Conservation (phyloP, 2,113 vertebrate genomes). For the Casuarius casuarius region DNA sequence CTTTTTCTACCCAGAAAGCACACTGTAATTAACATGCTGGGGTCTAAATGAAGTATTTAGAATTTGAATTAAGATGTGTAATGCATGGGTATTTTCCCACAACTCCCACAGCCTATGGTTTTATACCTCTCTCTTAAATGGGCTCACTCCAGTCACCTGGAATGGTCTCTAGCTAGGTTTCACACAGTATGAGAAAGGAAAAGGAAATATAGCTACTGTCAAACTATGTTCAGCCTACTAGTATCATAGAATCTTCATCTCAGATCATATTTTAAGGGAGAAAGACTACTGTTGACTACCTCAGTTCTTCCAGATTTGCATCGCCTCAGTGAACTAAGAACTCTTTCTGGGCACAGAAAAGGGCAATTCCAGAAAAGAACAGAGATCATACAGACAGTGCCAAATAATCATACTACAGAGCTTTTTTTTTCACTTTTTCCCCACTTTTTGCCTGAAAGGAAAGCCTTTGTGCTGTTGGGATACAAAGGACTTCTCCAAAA, state of each 20-base stretch:
- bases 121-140: not conserved
- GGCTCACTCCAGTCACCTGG: not conserved
- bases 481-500: not conserved
- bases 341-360: not conserved
- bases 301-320: not conserved
- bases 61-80: not conserved
- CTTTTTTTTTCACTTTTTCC: not conserved
- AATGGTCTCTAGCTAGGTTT: not conserved
- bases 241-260: not conserved
- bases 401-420: not conserved
- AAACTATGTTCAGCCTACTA: not conserved
- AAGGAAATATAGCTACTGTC: not conserved
- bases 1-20: not conserved
- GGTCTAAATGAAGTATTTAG: not conserved
- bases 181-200: not conserved
- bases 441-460: not conserved
- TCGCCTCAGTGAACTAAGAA: not conserved
- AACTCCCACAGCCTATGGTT: not conserved
- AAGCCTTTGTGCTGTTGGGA: not conserved
- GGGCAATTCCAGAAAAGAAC: not conserved
- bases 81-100: not conserved
- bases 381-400: not conserved
- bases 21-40: accelerated
- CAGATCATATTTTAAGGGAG: not conserved
- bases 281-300: not conserved